Evolutionary conservation across 2,797 vertebrate genomes (phyloP), one percentile per base, ranked within the genome.

Genomic region (Thripadectes ignobilis): DNA sequence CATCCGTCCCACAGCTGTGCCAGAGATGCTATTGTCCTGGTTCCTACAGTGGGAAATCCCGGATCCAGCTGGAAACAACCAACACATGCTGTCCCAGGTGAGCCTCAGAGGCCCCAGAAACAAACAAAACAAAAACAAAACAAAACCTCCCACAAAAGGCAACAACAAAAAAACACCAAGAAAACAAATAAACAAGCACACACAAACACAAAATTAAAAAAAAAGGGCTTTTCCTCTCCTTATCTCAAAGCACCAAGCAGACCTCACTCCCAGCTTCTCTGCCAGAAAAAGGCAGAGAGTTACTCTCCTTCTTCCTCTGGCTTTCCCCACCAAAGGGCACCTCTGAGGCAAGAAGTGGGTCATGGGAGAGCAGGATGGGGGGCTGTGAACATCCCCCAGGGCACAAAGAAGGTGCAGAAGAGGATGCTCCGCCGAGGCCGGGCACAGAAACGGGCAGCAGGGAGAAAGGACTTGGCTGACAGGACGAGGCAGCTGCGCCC

Each of bases 371-470:
- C 46, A 19, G 85, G 52, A 63, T 21, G 17, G 29, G 23, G 11
- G 36, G 12, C 41, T 67, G 45, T 10, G 67, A 55, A 57, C 23
- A n/a, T 9, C 26, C 24, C 49, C n/a, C 30, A 5, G 27, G 17
- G 29, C 68, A 67, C 51, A 66, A 55, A 59, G 58, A 83, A 81
- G 55, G 69, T 46, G n/a, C 51, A 6, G 46, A n/a, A 41, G 34
- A 59, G 20, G 43, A n/a, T 58, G 43, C 14, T 55, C 12, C 49
- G 9, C 41, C 4, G 2, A 90, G 43, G 32, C 58, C 10, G 1
- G 26, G 12, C 24, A 11, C 0, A 16, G 61, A 58, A 57, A 52
- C 0, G 3, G 34, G 38, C 69, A 36, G 34, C 4, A 14, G 52
- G 34, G 38, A 71, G 34, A 67, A 51, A 10, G 32, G 29, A 34